Evolutionary conservation across 2,888 invertebrate species (phyloP), one percentile per base, ranked within the genome.

Genomic region (Bombylius major): DNA sequence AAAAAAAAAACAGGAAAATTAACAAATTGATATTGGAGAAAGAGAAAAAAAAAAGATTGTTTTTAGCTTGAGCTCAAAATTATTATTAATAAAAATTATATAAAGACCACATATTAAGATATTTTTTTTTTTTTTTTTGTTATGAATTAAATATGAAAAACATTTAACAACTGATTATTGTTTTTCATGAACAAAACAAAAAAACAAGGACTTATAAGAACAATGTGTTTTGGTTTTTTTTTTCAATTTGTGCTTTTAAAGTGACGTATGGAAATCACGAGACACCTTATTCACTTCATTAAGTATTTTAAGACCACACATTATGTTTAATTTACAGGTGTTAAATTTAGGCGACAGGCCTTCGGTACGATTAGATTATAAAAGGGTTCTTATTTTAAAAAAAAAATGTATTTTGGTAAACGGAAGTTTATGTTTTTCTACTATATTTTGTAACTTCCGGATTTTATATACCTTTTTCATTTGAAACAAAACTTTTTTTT

Each of bases 211-310:
- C 23, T 23, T 23, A n/a, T n/a, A 23, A 23, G 23, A 23, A 23
- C 23, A 23, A 23, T 23, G 3, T 23, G 23, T 23, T n/a, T n/a
- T n/a, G 23, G 1, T 36, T 36, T 44, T 44, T 51, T 44, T 11
- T 52, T 44, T 45, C n/a, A 33, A 46, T 46, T 31, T 52, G 1
- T 14, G 9, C 39, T 23, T 36, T 51, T 45, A 45, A 31, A n/a
- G 47, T 47, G 52, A 45, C 52, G 52, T 52, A 52, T 45, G 45
- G 33, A 33, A 45, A 31, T 52, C 52, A 52, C 52, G 52, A 52
- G 52, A 52, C 52, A 52, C 52, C 46, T 52, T 52, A 45, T 45
- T 1, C 52, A 45, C 52, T 52, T 52, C 52, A 52, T 52, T 52
- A 52, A 34, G 23, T 32, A 5, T 45, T n/a, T n/a, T 11, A 45